Evolutionary conservation across 1,140 invertebrate species (phyloP).

Genomic region (Nasonia longicornis): DNA sequence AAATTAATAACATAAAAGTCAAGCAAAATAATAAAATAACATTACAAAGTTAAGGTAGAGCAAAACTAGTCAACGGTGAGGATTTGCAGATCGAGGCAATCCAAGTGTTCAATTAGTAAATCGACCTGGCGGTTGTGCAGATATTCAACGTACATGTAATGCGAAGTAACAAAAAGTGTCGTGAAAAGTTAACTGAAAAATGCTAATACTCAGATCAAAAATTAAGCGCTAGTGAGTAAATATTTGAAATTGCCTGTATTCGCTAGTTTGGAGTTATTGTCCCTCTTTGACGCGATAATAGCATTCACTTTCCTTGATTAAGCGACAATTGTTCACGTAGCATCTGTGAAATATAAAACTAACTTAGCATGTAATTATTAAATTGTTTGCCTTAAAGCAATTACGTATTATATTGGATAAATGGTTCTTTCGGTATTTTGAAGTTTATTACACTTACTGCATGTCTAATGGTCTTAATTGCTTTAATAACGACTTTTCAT

Average conservation of each 20-base stretch:
- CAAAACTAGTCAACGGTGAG: conserved; percentile 46
- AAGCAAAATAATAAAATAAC: conserved; percentile 18
- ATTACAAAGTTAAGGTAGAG: conserved; percentile 38
- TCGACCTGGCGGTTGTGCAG: conserved; percentile 19
- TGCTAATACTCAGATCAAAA: conserved; percentile 39
- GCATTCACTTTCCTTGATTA: neutral
- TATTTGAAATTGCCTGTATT: conserved; percentile 12
- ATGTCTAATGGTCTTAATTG: too few relatives aligned
- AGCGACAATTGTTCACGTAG: neutral
- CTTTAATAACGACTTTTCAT: too few relatives aligned
- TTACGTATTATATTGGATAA: too few relatives aligned
- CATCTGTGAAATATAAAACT: neutral
- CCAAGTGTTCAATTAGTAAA: conserved; percentile 45
- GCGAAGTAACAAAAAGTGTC: conserved; percentile 18
- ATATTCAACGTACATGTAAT: conserved; percentile 40
- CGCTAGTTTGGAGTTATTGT: conserved; percentile 29
- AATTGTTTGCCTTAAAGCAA: too few relatives aligned
- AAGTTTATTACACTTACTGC: too few relatives aligned
- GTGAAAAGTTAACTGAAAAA: neutral
- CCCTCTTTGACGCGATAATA: neutral
- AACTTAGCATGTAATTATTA: too few relatives aligned
- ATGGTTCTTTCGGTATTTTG: too few relatives aligned
- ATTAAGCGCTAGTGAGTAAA: conserved; percentile 40
- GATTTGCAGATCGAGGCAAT: conserved; percentile 38
- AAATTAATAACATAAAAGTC: conserved; percentile 21